Percentiles rank a stretch among this genome's conserved stretches.
phyloP scores from a whole-genome alignment of 2,113 vertebrate genomes.

The Camelus bactrianus region DNA sequence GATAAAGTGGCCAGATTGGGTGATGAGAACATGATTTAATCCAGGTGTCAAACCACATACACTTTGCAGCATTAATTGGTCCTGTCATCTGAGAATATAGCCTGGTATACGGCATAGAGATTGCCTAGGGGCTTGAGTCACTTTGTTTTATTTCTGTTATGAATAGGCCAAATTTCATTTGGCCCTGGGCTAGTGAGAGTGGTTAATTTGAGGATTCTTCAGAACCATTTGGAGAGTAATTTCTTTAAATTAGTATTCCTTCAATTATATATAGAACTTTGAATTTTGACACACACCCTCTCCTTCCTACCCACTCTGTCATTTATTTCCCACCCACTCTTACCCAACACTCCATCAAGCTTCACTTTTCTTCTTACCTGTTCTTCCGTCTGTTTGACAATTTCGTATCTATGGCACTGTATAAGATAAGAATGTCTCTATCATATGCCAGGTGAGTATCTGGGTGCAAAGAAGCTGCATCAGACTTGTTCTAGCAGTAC shows the following conservation, averaged over 20 bases:
- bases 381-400: slow-evolving; percentile 6
- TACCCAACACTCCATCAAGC: background rate
- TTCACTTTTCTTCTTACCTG: slow-evolving; percentile 19
- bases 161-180: slow-evolving; percentile 41
- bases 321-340: slow-evolving; percentile 71
- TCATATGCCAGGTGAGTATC: background rate
- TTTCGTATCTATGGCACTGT: background rate
- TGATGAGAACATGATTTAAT: background rate
- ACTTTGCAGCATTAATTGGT: background rate
- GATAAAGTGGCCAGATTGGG: background rate
- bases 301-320: slow-evolving; percentile 75
- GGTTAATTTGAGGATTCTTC: slow-evolving; percentile 57
- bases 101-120: background rate
- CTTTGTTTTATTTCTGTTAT: slow-evolving; percentile 10
- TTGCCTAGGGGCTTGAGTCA: background rate
- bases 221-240: slow-evolving; percentile 65
- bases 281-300: slow-evolving; percentile 64
- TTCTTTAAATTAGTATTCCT: slow-evolving; percentile 69
- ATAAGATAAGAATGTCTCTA: background rate
- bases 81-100: background rate
- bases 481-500: background rate
- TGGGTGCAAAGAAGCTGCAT: background rate
- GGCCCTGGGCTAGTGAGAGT: background rate
- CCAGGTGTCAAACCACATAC: background rate
- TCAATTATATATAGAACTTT: slow-evolving; percentile 72